phyloP scores from a whole-genome alignment of 2,113 vertebrate species.

The Elanus axillaris region DNA sequence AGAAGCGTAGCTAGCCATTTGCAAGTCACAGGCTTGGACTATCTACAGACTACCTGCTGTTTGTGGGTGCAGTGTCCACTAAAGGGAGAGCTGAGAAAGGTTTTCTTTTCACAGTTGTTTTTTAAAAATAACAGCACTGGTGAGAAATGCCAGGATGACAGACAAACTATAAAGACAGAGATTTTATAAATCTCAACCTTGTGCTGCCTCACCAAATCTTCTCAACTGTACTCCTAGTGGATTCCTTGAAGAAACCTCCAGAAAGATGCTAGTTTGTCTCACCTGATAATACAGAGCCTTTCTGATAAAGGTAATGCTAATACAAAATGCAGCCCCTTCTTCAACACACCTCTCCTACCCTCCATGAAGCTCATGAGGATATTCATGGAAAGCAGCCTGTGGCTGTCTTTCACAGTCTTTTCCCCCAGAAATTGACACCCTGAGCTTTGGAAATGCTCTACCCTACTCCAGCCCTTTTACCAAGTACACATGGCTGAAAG shows the following conservation, averaged over 20 bases:
- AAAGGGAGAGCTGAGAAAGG: neutral
- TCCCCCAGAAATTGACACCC: neutral
- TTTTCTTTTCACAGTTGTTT: neutral
- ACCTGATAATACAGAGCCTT: neutral
- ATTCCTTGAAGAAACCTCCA: neutral
- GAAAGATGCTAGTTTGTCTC: neutral
- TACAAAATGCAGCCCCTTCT: neutral
- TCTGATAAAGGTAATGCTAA: neutral
- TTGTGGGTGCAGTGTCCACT: neutral
- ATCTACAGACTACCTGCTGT: neutral
- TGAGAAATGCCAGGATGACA: neutral
- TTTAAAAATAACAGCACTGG: neutral
- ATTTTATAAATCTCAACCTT: neutral
- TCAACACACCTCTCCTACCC: neutral
- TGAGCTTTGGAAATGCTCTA: neutral
- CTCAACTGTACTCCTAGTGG: too few relatives aligned
- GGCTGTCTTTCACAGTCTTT: neutral
- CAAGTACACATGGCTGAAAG: neutral
- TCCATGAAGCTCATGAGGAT: neutral
- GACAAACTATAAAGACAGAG: neutral
- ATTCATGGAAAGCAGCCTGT: neutral
- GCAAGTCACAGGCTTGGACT: neutral
- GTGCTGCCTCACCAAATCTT: neutral
- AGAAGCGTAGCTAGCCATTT: neutral
- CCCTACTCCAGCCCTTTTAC: neutral